Conservation (phyloP, 2,113 vertebrate species). For the Rhineura floridana region DNA sequence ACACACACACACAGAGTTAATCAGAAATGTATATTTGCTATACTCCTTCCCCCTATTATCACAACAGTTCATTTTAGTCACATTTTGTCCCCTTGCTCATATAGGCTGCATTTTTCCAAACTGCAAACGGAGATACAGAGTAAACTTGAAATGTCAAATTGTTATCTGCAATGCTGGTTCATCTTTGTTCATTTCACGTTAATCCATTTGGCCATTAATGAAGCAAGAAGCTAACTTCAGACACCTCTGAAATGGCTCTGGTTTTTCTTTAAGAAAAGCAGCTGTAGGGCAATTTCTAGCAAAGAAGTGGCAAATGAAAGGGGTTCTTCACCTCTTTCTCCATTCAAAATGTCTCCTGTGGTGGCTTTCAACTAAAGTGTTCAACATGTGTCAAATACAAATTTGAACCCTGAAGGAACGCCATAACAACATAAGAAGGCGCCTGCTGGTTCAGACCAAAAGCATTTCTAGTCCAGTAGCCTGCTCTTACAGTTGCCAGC, state of each 20-base stretch:
- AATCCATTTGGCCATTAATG: neutral
- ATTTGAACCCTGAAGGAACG: neutral
- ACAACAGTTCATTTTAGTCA: neutral
- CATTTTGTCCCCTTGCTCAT: neutral
- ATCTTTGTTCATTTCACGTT: neutral
- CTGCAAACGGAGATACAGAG: neutral
- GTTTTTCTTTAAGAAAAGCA: neutral
- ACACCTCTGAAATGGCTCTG: neutral
- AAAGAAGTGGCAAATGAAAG: neutral
- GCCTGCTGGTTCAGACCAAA: no score
- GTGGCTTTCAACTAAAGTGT: neutral
- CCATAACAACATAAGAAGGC: no score
- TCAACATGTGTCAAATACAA: neutral
- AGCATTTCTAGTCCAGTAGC: no score
- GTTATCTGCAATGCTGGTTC: neutral
- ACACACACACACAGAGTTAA: conserved; percentile 9
- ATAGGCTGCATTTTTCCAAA: neutral
- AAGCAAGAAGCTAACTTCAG: neutral
- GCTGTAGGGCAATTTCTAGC: neutral
- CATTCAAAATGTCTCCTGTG: neutral
- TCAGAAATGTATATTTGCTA: conserved; percentile 23
- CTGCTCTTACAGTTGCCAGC: no score
- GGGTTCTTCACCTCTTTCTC: neutral
- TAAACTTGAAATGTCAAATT: neutral
- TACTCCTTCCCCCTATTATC: neutral